phyloP scores from a whole-genome alignment of 2,113 vertebrate species.

The Tychaedon coryphoeus region DNA sequence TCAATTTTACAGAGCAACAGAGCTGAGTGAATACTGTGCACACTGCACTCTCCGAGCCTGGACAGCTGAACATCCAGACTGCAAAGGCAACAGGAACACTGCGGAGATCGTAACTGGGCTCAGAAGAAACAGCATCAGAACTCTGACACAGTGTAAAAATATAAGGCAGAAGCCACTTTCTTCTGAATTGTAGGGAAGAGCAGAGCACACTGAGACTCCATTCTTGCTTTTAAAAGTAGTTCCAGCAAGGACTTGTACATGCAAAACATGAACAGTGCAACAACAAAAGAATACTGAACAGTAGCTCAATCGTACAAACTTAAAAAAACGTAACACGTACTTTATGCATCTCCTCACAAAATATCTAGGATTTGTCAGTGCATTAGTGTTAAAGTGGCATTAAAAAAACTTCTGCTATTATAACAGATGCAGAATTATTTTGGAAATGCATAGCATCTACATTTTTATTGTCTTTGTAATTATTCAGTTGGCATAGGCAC shows the following conservation, averaged over 20 bases:
- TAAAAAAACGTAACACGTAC: conserved; percentile 47
- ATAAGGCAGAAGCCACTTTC: conserved; percentile 68
- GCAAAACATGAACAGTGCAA: conserved; percentile 70
- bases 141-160: conserved; percentile 56
- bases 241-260: conserved; percentile 67
- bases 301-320: conserved; percentile 66
- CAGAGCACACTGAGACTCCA: conserved; percentile 21
- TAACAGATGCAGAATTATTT: conserved; percentile 79
- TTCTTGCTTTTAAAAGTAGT: conserved; percentile 51
- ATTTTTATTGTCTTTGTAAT: conserved; percentile 68
- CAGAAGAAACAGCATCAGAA: conserved; percentile 58
- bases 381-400: conserved; percentile 84
- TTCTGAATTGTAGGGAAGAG: conserved; percentile 69
- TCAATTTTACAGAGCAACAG: conserved; percentile 63
- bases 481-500: conserved; percentile 76
- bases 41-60: neutral
- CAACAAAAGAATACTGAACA: conserved; percentile 64
- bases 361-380: conserved; percentile 81
- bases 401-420: conserved; percentile 79
- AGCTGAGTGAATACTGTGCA: conserved; percentile 53
- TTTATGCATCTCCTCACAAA: conserved; percentile 74
- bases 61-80: conserved; percentile 28
- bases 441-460: conserved; percentile 84
- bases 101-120: neutral
- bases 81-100: conserved; percentile 62